These are phyloP conservation scores for Drosophila busckii DNA, from an alignment of 1,140 invertebrate genomes.

Conservation along the genomic window DNA sequence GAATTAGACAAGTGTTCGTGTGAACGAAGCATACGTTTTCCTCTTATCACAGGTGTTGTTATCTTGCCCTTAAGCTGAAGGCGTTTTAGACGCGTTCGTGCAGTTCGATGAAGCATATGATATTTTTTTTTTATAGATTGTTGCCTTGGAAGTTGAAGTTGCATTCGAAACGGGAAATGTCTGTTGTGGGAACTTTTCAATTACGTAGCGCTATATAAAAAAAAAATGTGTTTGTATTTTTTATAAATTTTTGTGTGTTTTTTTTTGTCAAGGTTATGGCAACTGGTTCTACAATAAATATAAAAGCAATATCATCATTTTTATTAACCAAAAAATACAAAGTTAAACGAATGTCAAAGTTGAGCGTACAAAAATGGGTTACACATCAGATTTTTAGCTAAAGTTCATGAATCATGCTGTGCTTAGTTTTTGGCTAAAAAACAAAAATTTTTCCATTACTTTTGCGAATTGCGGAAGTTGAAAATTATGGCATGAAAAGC, in stretches of 20 bases:
- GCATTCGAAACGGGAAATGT: conserved; percentile 46
- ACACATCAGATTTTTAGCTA: too few species aligned
- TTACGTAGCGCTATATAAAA: conserved; percentile 19
- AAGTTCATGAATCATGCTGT: conserved; percentile 44
- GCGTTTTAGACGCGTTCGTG: too few species aligned
- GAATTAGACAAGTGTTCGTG: too few species aligned
- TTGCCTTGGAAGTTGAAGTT: conserved; percentile 37
- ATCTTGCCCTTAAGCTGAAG: too few species aligned
- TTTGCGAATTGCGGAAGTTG: conserved; percentile 53
- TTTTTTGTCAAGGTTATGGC: conserved; percentile 16
- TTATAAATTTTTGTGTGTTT: conserved; percentile 31
- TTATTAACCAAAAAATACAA: too few species aligned
- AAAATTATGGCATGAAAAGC: conserved; percentile 55
- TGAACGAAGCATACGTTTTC: too few species aligned
- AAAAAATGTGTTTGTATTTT: neutral
- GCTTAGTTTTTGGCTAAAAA: conserved; percentile 10
- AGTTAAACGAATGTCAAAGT: too few species aligned
- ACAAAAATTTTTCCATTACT: conserved; percentile 47
- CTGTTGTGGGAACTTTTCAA: conserved; percentile 50
- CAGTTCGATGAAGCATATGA: too few species aligned
- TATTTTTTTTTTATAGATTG: too few species aligned
- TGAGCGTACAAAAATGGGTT: too few species aligned
- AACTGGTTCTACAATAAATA: conserved; percentile 10
- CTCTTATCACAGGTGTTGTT: too few species aligned
- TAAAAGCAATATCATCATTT: conserved; percentile 35